phyloP scores from a whole-genome alignment of 2,113 vertebrate species.

The Dolichotis patagonum region DNA sequence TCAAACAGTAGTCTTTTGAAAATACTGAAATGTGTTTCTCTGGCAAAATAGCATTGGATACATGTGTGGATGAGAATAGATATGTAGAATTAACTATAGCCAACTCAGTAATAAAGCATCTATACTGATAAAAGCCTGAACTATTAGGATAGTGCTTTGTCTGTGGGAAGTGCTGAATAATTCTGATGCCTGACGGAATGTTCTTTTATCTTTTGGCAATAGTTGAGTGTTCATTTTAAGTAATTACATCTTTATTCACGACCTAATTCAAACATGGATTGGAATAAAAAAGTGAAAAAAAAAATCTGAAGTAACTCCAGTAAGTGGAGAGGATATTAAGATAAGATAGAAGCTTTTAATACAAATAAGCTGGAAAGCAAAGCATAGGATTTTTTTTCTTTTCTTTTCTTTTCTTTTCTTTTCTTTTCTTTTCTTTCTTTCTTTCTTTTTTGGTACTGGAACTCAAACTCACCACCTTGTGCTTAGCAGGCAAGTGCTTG shows the following conservation, averaged over 20 bases:
- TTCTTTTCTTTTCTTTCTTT: no score
- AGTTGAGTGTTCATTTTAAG: conserved; percentile 27
- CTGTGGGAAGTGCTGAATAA: background rate
- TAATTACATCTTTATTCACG: conserved; percentile 54
- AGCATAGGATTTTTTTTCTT: background rate
- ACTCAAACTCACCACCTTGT: no score
- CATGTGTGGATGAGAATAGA: background rate
- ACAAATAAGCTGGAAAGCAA: conserved; percentile 27
- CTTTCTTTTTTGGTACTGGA: no score
- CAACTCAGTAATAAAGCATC: conserved; percentile 10
- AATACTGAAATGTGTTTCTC: conserved; percentile 41
- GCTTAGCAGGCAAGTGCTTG: no score
- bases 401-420: no score
- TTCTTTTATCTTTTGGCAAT: background rate
- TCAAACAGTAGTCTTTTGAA: conserved; percentile 33
- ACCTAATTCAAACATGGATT: conserved; percentile 52
- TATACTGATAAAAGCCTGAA: conserved; percentile 24
- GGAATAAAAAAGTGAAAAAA: conserved; percentile 20
- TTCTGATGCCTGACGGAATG: background rate
- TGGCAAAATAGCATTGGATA: background rate
- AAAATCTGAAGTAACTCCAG: conserved; percentile 7
- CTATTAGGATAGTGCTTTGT: background rate
- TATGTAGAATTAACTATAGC: conserved; percentile 20
- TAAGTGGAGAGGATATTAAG: conserved; percentile 29
- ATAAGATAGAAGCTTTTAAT: conserved; percentile 33